Evolutionary conservation across 2,113 vertebrate genomes (phyloP).

Genomic region (Todiramphus chloris): DNA sequence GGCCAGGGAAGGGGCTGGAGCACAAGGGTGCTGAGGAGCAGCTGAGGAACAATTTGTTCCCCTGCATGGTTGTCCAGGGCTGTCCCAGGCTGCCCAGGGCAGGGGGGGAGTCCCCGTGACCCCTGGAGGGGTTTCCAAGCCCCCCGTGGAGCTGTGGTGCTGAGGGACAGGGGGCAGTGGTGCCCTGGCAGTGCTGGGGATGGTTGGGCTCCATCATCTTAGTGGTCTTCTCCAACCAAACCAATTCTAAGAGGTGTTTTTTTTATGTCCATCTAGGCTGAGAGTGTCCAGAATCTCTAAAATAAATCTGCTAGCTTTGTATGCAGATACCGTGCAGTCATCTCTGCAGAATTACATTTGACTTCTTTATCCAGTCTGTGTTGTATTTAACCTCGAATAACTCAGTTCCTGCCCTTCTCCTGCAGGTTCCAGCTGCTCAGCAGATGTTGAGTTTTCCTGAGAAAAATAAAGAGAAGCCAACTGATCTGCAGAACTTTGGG

Average conservation of each 20-base stretch:
- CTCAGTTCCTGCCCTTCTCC: neutral
- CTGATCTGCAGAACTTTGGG: conserved; percentile 95
- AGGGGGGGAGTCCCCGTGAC: too few relatives aligned
- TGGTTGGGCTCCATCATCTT: neutral
- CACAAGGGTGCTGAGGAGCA: neutral
- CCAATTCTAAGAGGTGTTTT: neutral
- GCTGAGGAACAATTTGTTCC: neutral
- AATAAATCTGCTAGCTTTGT: neutral
- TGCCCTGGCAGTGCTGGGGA: neutral
- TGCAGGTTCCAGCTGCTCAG: conserved; percentile 89
- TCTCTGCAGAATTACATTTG: rapidly evolving
- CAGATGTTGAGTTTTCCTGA: conserved; percentile 93
- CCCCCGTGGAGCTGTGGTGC: neutral
- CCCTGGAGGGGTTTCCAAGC: neutral
- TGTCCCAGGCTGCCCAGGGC: too few relatives aligned
- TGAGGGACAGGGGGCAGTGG: neutral
- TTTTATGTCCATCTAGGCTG: neutral
- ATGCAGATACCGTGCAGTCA: neutral
- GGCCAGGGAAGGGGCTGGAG: neutral
- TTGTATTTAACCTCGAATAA: neutral
- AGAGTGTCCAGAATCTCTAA: neutral
- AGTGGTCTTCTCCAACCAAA: neutral
- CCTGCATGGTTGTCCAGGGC: too few relatives aligned
- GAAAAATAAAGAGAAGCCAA: conserved; percentile 92
- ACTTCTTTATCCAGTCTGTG: rapidly evolving